phyloP scores from a whole-genome alignment of 2,888 invertebrate species.

The Synanthedon tipuliformis region DNA sequence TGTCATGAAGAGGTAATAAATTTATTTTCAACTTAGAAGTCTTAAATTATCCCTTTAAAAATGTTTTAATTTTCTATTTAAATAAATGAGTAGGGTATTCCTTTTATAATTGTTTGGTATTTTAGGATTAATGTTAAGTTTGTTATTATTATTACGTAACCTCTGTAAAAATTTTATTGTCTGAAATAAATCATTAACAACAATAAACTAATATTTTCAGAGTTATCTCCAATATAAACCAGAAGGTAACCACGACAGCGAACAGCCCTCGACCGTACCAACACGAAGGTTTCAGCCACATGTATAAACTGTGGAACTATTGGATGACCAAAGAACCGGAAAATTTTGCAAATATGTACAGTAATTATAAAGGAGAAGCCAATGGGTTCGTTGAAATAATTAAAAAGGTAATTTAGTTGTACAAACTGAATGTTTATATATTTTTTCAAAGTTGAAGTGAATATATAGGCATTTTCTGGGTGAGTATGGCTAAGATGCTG shows the following conservation, averaged over 20 bases:
- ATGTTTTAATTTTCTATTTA: not conserved
- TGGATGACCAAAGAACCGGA: slow-evolving; percentile 81
- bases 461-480: too few relatives aligned
- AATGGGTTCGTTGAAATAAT: slow-evolving; percentile 66
- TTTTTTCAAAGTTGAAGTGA: too few relatives aligned
- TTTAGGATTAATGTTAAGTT: too few relatives aligned
- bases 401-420: slow-evolving; percentile 52
- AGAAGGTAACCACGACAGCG: slow-evolving; percentile 18
- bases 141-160: too few relatives aligned
- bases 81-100: not conserved
- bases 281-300: slow-evolving; percentile 64
- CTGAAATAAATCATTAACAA: too few relatives aligned
- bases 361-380: slow-evolving; percentile 66
- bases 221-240: slow-evolving; percentile 33
- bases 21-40: not conserved
- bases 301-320: slow-evolving; percentile 78
- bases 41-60: not conserved
- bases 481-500: too few relatives aligned
- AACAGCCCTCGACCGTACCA: slow-evolving; percentile 33
- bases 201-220: slow-evolving; percentile 22
- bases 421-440: too few relatives aligned
- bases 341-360: slow-evolving; percentile 72
- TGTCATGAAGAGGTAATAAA: slow-evolving; percentile 68
- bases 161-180: too few relatives aligned
- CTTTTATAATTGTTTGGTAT: too few relatives aligned